Evolutionary conservation across 2,888 invertebrate genomes (phyloP).

Genomic region (Mystacides longicornis): DNA sequence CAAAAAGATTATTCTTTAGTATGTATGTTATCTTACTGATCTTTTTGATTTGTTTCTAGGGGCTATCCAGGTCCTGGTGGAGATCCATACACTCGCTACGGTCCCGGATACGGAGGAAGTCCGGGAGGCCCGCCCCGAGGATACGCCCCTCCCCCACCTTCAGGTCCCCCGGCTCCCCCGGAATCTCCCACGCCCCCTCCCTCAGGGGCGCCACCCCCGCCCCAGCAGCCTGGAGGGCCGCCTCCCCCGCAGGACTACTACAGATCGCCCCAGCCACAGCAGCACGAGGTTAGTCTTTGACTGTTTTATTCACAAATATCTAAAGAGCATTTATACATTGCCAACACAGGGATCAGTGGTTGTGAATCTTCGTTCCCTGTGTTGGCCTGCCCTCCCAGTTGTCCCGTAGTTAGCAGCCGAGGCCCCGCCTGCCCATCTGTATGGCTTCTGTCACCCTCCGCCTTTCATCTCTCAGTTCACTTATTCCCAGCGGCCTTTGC

Average conservation of each 20-base stretch:
- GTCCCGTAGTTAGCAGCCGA: too few species aligned
- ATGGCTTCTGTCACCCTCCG: too few species aligned
- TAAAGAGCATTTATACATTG: too few species aligned
- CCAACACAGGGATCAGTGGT: too few species aligned
- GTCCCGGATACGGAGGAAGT: constrained; percentile 24
- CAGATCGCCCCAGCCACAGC: constrained; percentile 32
- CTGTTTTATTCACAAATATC: neutral
- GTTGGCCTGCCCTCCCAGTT: too few species aligned
- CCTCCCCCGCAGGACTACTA: constrained; percentile 39
- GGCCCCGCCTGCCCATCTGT: too few species aligned
- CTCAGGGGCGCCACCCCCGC: constrained; percentile 38
- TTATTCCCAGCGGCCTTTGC: too few species aligned
- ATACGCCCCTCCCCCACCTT: constrained; percentile 34
- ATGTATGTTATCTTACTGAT: too few species aligned
- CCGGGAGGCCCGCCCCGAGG: constrained; percentile 25
- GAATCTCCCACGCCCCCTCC: constrained; percentile 37
- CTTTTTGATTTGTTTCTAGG: too few species aligned
- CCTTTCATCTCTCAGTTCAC: too few species aligned
- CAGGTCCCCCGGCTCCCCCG: constrained; percentile 38
- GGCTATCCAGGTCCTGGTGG: constrained; percentile 22
- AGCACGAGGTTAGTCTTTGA: constrained; percentile 27
- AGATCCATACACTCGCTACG: constrained; percentile 31
- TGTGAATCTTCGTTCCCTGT: too few species aligned
- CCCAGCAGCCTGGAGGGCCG: constrained; percentile 28
- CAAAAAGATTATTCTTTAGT: too few species aligned